Evolutionary conservation across 1,140 invertebrate species (phyloP).

Genomic region (Nomia melanderi): DNA sequence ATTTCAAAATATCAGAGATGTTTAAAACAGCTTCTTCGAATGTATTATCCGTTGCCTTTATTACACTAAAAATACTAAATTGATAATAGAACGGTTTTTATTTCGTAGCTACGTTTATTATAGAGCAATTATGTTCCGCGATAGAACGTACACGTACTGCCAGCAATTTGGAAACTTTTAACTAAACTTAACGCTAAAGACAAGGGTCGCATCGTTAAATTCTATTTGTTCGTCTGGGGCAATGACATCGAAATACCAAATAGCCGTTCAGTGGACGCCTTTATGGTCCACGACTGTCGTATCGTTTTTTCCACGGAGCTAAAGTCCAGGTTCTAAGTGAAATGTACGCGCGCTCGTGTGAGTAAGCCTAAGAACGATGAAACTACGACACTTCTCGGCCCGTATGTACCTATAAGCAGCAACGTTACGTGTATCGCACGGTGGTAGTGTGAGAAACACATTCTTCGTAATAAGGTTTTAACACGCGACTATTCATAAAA

Average conservation of each 20-base stretch:
- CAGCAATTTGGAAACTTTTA: no score
- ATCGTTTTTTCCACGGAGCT: constrained; percentile 45
- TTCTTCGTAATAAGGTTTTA: constrained; percentile 20
- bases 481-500: constrained; percentile 29
- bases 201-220: constrained; percentile 10
- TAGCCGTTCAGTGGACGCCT: neutral
- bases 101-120: no score
- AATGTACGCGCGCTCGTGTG: constrained; percentile 40
- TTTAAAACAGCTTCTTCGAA: no score
- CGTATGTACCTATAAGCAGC: constrained; percentile 51
- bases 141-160: no score
- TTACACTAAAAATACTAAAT: no score
- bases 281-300: constrained; percentile 18
- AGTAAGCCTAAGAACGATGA: constrained; percentile 48
- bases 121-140: no score
- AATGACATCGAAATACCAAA: constrained; percentile 25
- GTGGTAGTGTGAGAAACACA: constrained; percentile 5
- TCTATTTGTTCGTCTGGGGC: constrained; percentile 20
- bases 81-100: no score
- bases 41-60: no score
- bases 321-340: constrained; percentile 48
- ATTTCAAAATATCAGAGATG: no score
- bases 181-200: no score
- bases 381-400: constrained; percentile 39
- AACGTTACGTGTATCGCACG: constrained; percentile 31